Base-by-base conservation (phyloP, 2,888 invertebrate species). In the Pyralis farinalis region DNA sequence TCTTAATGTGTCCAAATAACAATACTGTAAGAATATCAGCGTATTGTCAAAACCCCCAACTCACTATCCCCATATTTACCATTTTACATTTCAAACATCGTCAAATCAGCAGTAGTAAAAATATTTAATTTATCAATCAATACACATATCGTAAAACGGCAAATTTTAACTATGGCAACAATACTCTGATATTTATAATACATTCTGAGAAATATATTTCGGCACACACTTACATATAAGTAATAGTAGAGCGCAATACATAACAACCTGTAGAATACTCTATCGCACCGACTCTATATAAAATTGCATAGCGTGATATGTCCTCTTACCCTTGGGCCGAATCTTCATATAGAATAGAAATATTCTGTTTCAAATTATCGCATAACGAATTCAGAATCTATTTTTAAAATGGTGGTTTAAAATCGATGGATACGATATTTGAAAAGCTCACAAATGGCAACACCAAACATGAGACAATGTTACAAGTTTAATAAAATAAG, bases 241-340 rank as follows among this genome's bases (percentile, higher is more conserved):
- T 49, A 42, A 40, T 42, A 42, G 37, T 44, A 44, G 46, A 55
- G 57, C 54, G 49, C 47, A 48, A 52, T 51, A 54, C 55, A 54
- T 47, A 48, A 55, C 62, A 74, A 77, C 72, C 80, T 43, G 51
- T 56, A 73, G 69, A 63, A 63, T 74, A 82, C 65, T 66, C 71
- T 69, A 71, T 73, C 75, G 60, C 63, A 55, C 63, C 68, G 71
- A 69, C 62, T 63, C 61, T 46, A 54, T 51, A 46, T 49, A 56
- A 61, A 55, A 53, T 65, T 51, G 55, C 55, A 51, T 54, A 48
- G 58, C 63, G 59, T 80, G 80, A 80, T 80, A 78, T 80, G 81
- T 80, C 65, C 67, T 56, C 57, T 53, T 65, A 70, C 73, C 69
- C 72, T 69, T 70, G 64, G 44, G 29, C 40, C 41, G 40, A 33